A percentile compares a stretch with the other conserved stretches of the same genome.
phyloP scores from a whole-genome alignment of 1,140 invertebrate species.

The Heliconius eleuchia region DNA sequence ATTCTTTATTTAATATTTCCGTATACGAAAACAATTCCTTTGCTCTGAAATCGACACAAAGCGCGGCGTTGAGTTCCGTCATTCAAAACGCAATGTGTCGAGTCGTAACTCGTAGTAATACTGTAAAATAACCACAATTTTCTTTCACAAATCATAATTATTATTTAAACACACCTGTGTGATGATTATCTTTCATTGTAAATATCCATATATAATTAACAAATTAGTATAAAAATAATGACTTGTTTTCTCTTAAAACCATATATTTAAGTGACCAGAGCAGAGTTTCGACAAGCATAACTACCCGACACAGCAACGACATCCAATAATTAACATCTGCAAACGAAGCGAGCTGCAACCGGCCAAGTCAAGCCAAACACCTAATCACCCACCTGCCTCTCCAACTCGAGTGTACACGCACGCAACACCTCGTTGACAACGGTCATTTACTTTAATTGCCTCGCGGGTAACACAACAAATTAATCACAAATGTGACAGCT shows the following conservation, averaged over 20 bases:
- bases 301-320: slow-evolving; percentile 31
- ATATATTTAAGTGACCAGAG: slow-evolving; percentile 17
- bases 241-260: slow-evolving; percentile 19
- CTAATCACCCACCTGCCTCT: slow-evolving; percentile 47
- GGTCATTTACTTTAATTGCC: slow-evolving; percentile 68
- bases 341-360: slow-evolving; percentile 51
- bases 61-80: no score
- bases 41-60: no score
- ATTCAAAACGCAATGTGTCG: no score
- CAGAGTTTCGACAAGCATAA: slow-evolving; percentile 5
- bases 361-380: slow-evolving; percentile 38
- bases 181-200: not conserved
- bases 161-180: not conserved
- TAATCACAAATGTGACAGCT: slow-evolving; percentile 74
- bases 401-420: slow-evolving; percentile 32
- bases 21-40: not conserved
- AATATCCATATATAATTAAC: not conserved
- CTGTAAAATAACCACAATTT: not conserved
- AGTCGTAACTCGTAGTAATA: no score
- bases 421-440: slow-evolving; percentile 59
- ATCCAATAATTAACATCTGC: slow-evolving; percentile 58
- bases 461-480: slow-evolving; percentile 57
- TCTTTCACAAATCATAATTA: not conserved
- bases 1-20: not conserved
- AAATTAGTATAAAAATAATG: not conserved